These are phyloP conservation scores for Pemphigus obesinymphae DNA, from an alignment of 1,140 invertebrate species.

Conservation along the genomic window DNA sequence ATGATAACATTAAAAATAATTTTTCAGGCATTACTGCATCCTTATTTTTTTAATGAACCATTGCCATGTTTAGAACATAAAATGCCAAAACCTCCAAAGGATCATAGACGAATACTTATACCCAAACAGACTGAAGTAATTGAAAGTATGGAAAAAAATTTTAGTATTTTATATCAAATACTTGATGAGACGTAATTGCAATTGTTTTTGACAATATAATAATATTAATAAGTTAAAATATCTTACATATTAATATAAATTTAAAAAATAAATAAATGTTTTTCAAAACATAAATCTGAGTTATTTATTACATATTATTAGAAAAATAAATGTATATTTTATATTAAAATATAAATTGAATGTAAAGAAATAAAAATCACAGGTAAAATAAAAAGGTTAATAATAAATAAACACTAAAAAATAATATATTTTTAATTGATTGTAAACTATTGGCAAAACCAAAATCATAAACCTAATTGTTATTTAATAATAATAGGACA, in stretches of 20 bases:
- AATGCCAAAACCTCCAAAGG: conserved; percentile 45
- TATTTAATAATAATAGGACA: conserved; percentile 36
- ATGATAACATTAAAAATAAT: background rate
- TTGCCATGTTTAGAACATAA: conserved; percentile 42
- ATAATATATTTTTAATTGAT: background rate
- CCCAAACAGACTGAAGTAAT: background rate
- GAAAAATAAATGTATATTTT: conserved; percentile 28
- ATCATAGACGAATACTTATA: conserved; percentile 43
- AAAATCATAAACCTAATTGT: conserved; percentile 2
- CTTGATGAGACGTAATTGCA: background rate
- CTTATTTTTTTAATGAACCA: conserved; percentile 46
- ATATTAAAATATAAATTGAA: background rate
- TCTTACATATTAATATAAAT: background rate
- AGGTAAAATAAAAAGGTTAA: conserved; percentile 29
- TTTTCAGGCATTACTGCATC: conserved; percentile 46
- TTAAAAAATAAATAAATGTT: background rate
- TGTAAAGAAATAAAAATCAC: conserved; percentile 10
- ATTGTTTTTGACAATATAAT: background rate
- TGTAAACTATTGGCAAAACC: background rate
- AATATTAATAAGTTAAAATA: background rate
- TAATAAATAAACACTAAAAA: conserved; percentile 27
- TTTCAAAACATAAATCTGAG: background rate
- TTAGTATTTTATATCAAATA: conserved; percentile 1
- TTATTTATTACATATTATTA: background rate
- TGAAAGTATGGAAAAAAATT: conserved; percentile 19